phyloP scores from a whole-genome alignment of 2,113 vertebrate species.

The Hippocampus guttulatus region DNA sequence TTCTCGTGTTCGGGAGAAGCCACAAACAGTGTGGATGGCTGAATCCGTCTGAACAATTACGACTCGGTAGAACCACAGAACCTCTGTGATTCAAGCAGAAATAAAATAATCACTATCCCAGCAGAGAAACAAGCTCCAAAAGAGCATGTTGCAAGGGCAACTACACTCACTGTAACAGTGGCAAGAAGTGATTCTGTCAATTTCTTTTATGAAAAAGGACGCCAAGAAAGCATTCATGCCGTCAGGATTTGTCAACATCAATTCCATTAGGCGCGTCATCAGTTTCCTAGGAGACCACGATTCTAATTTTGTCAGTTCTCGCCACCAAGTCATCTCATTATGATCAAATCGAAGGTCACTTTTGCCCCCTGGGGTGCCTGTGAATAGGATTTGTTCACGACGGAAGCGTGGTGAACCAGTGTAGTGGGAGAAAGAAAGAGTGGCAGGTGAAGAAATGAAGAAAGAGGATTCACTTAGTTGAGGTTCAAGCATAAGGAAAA shows the following conservation, averaged over 20 bases:
- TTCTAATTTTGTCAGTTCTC: not conserved
- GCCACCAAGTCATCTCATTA: constrained; percentile 3
- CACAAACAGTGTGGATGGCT: constrained; percentile 9
- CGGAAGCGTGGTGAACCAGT: not conserved
- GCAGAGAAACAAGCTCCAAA: not conserved
- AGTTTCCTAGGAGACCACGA: not conserved
- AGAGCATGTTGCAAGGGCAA: not conserved
- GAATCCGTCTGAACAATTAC: constrained; percentile 21
- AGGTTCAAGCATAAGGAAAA: not conserved
- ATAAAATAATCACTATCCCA: not conserved
- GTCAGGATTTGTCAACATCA: not conserved
- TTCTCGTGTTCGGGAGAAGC: constrained; percentile 3
- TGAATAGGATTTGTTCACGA: not conserved
- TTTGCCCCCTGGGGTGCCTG: not conserved
- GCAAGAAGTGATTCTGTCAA: not conserved
- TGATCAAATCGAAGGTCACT: constrained; percentile 7
- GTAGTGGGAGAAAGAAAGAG: not conserved
- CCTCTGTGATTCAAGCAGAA: constrained; percentile 10
- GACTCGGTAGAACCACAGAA: constrained; percentile 7
- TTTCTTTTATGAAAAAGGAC: constrained; percentile 1
- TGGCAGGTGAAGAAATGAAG: not conserved
- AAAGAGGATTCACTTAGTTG: not conserved
- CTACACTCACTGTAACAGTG: not conserved
- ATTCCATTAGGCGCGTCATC: not conserved
- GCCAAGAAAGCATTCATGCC: not conserved